A percentile compares a stretch with the other conserved stretches of the same genome.
phyloP scores from a whole-genome alignment of 2,888 invertebrate genomes.

The Tenthredo livida region DNA sequence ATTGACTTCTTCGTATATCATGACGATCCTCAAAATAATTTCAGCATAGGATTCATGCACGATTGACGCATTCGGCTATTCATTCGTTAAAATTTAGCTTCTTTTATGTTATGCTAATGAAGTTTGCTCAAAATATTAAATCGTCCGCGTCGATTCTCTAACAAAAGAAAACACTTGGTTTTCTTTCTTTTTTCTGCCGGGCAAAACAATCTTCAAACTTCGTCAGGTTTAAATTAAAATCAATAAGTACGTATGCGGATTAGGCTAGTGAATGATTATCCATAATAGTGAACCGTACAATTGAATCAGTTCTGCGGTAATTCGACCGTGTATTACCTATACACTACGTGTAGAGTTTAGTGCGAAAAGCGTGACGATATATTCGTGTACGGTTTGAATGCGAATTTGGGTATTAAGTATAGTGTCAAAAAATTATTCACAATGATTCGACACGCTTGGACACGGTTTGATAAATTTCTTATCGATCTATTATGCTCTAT shows the following conservation, averaged over 20 bases:
- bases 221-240: neutral
- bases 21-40: neutral
- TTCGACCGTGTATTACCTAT: neutral
- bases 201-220: neutral
- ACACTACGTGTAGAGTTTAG: neutral
- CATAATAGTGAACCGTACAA: neutral
- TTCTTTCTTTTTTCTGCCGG: neutral
- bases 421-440: neutral
- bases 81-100: neutral
- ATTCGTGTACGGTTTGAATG: neutral
- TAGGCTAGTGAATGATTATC: conserved; percentile 2
- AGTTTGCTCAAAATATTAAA: neutral
- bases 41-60: neutral
- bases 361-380: conserved; percentile 2
- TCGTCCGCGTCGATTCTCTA: neutral
- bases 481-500: neutral
- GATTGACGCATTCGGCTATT: neutral
- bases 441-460: neutral
- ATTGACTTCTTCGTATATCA: neutral
- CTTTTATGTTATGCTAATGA: neutral
- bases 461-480: neutral
- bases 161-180: neutral
- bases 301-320: neutral
- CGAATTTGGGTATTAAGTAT: neutral
- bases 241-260: neutral